These are phyloP conservation scores for Lapara coniferarum DNA, from an alignment of 2,888 invertebrate genomes.

Conservation along the genomic window DNA sequence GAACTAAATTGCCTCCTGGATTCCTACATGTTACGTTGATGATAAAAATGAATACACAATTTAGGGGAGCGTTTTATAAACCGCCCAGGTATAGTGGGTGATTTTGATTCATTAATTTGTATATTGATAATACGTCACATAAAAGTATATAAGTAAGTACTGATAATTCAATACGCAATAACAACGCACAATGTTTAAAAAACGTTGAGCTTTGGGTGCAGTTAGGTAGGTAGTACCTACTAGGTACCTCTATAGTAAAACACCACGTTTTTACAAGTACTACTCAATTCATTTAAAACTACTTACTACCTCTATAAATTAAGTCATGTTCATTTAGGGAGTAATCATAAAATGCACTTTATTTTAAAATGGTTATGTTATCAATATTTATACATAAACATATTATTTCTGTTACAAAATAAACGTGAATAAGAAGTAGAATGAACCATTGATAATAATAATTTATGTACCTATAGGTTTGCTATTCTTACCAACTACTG, in stretches of 20 bases:
- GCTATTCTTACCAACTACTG: conserved; percentile 44
- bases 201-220: too few species aligned
- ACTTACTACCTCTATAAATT: too few species aligned
- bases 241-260: not conserved
- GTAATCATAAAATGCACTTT: not conserved
- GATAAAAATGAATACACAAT: not conserved
- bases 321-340: too few species aligned
- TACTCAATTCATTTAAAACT: too few species aligned
- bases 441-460: conserved; percentile 49
- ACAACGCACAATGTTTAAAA: not conserved
- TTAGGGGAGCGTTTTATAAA: not conserved
- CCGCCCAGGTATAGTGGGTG: not conserved
- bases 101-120: not conserved
- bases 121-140: too few species aligned
- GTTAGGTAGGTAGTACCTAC: too few species aligned
- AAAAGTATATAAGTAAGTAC: too few species aligned
- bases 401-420: conserved; percentile 19
- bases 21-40: conserved; percentile 33
- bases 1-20: conserved; percentile 57
- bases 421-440: conserved; percentile 26
- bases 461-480: conserved; percentile 29
- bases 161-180: not conserved
- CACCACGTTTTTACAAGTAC: not conserved
- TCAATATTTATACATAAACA: not conserved
- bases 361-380: not conserved